Evolutionary conservation across 2,888 invertebrate genomes (phyloP), one percentile per base, ranked within the genome.

Genomic region (Brassicogethes aeneus): DNA sequence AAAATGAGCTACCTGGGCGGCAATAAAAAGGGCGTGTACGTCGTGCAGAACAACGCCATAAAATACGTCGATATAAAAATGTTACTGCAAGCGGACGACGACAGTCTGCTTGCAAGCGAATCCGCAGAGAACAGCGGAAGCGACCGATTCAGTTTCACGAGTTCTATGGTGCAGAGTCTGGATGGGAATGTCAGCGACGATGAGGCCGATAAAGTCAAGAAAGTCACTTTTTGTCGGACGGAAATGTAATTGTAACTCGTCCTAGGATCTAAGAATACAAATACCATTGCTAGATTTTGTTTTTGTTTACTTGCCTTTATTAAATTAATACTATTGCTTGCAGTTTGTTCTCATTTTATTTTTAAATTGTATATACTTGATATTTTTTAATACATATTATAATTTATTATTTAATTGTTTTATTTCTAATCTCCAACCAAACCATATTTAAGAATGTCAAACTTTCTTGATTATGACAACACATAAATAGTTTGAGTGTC

Each of bases 81-180:
- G 16, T 45, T 60, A 29, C 36, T 52, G 7, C 51, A 52, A 23
- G 47, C 49, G 7, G 55, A 55, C 31, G 54, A 56, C 41, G 42
- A 42, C 3, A 46, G 52, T 15, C 62, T 62, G 0, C 17, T 54
- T 3, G 46, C 42, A 10, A 57, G 51, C n/a, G 56, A 52, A 36
- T 44, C 43, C 2, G 53, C 53, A 0, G 57, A 54, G n/a, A 50
- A 43, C 31, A 49, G 43, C 32, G 59, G 53, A 2, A 5, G 3
- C 1, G 64, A 64, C 35, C 50, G 60, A 36, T 76, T 76, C 50
- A 77, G 76, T 52, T 75, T 76, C 56, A 74, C 75, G 1, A 74
- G 75, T 47, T 76, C 76, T 32, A 64, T 76, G 48, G 69, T 60
- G 35, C 58, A 58, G 40, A 60, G 59, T 52, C 61, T 76, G 41